Percentiles rank a stretch among this genome's conserved stretches.
Conservation (phyloP, 2,888 invertebrate genomes). For the Stenodema calcarata region DNA sequence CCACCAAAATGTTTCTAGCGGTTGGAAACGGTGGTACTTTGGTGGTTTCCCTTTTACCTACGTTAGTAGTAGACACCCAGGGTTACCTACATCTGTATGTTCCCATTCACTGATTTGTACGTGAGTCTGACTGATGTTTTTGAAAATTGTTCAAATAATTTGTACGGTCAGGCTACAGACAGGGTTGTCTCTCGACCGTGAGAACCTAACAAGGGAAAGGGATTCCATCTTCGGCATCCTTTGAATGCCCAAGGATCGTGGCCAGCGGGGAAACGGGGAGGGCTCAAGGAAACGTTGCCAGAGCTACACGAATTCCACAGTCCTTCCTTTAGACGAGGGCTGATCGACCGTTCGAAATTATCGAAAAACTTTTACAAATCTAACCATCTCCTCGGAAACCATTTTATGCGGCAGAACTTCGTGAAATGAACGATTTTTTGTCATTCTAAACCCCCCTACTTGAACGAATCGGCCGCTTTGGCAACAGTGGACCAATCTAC, state of each 20-base stretch:
- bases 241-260: conserved; percentile 21
- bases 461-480: conserved; percentile 5
- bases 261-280: neutral
- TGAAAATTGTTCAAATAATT: no score
- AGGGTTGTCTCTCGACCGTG: conserved; percentile 20
- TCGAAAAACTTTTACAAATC: no score
- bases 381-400: neutral
- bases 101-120: neutral
- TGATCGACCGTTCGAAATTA: neutral
- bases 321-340: neutral
- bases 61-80: no score
- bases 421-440: neutral
- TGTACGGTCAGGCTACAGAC: conserved; percentile 3
- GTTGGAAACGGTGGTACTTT: no score
- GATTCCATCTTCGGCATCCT: conserved; percentile 43
- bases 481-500: conserved; percentile 6
- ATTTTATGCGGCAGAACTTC: neutral
- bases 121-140: neutral
- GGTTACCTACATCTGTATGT: no score
- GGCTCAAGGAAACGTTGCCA: conserved; percentile 24
- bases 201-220: conserved; percentile 45
- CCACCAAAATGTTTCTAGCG: no score
- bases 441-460: neutral
- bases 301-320: conserved; percentile 17
- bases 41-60: no score